Percentiles rank a stretch among this genome's conserved stretches.
phyloP scores from a whole-genome alignment of 2,797 vertebrate species.

The Galaxias olidus region DNA sequence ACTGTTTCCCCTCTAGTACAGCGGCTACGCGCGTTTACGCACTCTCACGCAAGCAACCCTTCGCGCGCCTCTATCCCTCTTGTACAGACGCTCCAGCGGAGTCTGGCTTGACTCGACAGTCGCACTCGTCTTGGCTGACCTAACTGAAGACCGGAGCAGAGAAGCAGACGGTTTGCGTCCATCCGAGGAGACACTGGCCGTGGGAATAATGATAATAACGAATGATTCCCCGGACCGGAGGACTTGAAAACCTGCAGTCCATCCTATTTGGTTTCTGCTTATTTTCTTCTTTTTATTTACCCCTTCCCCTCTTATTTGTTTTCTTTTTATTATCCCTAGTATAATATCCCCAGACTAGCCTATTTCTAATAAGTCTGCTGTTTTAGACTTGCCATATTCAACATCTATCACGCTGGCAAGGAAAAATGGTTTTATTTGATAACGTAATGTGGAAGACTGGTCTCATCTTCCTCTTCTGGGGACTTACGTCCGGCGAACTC shows the following conservation, averaged over 20 bases:
- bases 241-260: slow-evolving; percentile 58
- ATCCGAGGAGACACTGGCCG: slow-evolving; percentile 41
- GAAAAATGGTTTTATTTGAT: not conserved
- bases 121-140: slow-evolving; percentile 49
- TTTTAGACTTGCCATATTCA: not conserved
- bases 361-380: not conserved
- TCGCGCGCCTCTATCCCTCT: slow-evolving; percentile 45
- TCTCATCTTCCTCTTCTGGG: slow-evolving; percentile 69
- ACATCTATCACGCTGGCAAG: slow-evolving; percentile 1
- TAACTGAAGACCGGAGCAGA: slow-evolving; percentile 40
- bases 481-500: slow-evolving; percentile 69
- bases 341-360: not conserved
- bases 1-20: slow-evolving; percentile 48
- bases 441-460: slow-evolving; percentile 73
- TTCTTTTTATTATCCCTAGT: not conserved
- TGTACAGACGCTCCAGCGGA: slow-evolving; percentile 48
- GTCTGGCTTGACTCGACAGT: slow-evolving; percentile 42
- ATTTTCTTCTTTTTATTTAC: slow-evolving; percentile 23
- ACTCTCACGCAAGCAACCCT: slow-evolving; percentile 55
- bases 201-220: slow-evolving; percentile 50
- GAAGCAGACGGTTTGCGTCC: slow-evolving; percentile 31
- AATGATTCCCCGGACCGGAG: slow-evolving; percentile 44
- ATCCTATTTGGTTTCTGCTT: slow-evolving; percentile 31
- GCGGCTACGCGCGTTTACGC: slow-evolving; percentile 45
- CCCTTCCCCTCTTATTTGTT: not conserved